A percentile compares a stretch with the other conserved stretches of the same genome.
phyloP scores from a whole-genome alignment of 1,140 invertebrate genomes.

The Anastatus disparis region DNA sequence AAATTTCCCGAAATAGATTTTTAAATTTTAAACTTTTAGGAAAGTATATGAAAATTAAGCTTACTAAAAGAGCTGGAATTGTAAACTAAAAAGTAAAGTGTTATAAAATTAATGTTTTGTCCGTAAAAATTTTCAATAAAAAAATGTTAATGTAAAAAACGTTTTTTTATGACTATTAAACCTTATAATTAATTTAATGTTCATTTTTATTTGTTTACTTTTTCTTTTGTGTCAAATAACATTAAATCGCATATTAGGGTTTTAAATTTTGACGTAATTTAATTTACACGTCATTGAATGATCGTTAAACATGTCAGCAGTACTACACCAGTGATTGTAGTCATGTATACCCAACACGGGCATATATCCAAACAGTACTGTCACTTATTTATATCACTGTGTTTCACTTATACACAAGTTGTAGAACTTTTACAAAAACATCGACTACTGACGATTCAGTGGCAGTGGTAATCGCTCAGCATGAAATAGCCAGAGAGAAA shows the following conservation, averaged over 20 bases:
- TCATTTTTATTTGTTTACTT: too few species aligned
- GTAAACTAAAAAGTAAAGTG: conserved; percentile 34
- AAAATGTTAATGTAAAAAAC: conserved; percentile 28
- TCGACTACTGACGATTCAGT: neutral
- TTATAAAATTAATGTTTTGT: conserved; percentile 32
- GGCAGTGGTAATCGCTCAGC: neutral
- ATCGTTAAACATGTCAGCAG: too few species aligned
- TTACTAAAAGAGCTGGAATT: conserved; percentile 26
- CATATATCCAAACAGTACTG: too few species aligned
- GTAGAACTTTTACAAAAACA: conserved; percentile 29
- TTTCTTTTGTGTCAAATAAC: too few species aligned
- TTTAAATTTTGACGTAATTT: too few species aligned
- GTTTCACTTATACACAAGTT: neutral
- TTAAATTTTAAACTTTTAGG: conserved; percentile 5
- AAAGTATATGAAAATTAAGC: conserved; percentile 14
- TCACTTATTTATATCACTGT: too few species aligned
- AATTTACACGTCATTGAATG: neutral
- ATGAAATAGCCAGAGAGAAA: neutral
- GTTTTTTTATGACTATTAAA: too few species aligned
- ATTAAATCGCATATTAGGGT: too few species aligned
- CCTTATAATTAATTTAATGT: too few species aligned
- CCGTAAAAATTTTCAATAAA: conserved; percentile 36
- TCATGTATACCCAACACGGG: too few species aligned
- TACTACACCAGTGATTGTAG: conserved; percentile 7
- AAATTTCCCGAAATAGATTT: conserved; percentile 12